Evolutionary conservation across 2,888 invertebrate genomes (phyloP).

Genomic region (Spodoptera littoralis): DNA sequence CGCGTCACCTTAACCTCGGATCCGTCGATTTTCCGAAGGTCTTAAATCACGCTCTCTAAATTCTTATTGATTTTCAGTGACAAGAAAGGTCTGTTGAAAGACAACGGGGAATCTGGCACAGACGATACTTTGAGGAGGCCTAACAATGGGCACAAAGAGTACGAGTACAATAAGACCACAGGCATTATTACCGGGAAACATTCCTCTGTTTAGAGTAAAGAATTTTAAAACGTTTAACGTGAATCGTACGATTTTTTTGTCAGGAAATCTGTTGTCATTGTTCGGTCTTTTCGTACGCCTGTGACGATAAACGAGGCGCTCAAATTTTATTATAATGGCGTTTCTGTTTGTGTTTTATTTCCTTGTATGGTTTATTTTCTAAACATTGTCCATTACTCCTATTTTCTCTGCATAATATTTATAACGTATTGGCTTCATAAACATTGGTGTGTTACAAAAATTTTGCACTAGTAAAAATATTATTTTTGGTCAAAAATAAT

Average conservation of each 20-base stretch:
- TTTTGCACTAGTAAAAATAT: no score
- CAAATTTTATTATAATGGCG: constrained; percentile 22
- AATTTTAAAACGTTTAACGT: constrained; percentile 48
- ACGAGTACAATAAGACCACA: constrained; percentile 82
- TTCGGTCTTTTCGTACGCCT: constrained; percentile 26
- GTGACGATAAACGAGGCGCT: constrained; percentile 10
- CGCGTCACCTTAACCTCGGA: constrained; percentile 42
- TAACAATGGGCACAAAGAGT: constrained; percentile 80
- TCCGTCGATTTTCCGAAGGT: constrained; percentile 24
- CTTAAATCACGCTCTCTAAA: constrained; percentile 28
- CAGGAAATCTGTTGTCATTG: constrained; percentile 34
- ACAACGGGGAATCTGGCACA: constrained; percentile 65
- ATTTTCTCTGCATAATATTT: no score
- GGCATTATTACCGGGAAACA: constrained; percentile 85
- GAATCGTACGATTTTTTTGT: constrained; percentile 49
- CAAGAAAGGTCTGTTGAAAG: constrained; percentile 81
- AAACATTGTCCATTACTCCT: no score
- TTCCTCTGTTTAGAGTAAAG: constrained; percentile 76
- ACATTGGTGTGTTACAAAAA: no score
- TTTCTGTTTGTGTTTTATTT: constrained; percentile 5
- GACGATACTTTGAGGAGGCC: constrained; percentile 69
- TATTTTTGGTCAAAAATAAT: no score
- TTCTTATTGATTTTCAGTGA: constrained; percentile 75
- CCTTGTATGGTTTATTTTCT: no score
- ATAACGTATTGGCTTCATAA: no score